phyloP scores from a whole-genome alignment of 2,797 vertebrate species.

The Cyprinodon diabolis region DNA sequence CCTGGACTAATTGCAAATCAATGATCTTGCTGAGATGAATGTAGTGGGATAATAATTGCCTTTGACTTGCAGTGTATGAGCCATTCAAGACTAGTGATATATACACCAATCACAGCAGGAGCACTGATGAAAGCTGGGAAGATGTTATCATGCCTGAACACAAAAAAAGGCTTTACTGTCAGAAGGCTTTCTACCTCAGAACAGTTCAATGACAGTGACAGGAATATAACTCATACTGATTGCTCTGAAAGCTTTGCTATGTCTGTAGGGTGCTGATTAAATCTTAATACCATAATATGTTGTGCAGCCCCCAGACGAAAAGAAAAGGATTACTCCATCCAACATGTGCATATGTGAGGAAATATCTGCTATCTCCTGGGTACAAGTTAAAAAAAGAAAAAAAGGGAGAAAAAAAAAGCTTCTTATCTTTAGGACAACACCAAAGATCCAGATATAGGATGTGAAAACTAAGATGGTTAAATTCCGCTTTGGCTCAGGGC shows the following conservation, averaged over 20 bases:
- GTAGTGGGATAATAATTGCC: slow-evolving; percentile 56
- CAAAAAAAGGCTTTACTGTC: slow-evolving; percentile 7
- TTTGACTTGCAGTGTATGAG: slow-evolving; percentile 43
- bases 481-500: slow-evolving; percentile 35
- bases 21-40: slow-evolving; percentile 63
- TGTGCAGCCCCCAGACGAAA: slow-evolving; percentile 46
- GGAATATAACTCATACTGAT: slow-evolving; percentile 45
- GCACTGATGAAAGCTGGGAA: slow-evolving; percentile 41
- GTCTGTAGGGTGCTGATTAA: slow-evolving; percentile 60
- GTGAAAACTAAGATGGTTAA: slow-evolving; percentile 32
- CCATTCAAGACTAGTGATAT: slow-evolving; percentile 52
- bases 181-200: slow-evolving; percentile 27
- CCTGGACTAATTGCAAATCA: slow-evolving; percentile 75
- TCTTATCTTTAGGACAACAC: slow-evolving; percentile 47
- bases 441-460: slow-evolving; percentile 27
- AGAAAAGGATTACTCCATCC: slow-evolving; percentile 41
- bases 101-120: slow-evolving; percentile 55
- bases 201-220: slow-evolving; percentile 24
- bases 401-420: slow-evolving; percentile 15
- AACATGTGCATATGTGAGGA: slow-evolving; percentile 45
- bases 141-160: slow-evolving; percentile 52
- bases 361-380: slow-evolving; percentile 33
- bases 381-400: not conserved
- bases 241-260: slow-evolving; percentile 37
- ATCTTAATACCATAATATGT: slow-evolving; percentile 63